phyloP scores from a whole-genome alignment of 2,888 invertebrate species.

The Ichneumoninae sp. region DNA sequence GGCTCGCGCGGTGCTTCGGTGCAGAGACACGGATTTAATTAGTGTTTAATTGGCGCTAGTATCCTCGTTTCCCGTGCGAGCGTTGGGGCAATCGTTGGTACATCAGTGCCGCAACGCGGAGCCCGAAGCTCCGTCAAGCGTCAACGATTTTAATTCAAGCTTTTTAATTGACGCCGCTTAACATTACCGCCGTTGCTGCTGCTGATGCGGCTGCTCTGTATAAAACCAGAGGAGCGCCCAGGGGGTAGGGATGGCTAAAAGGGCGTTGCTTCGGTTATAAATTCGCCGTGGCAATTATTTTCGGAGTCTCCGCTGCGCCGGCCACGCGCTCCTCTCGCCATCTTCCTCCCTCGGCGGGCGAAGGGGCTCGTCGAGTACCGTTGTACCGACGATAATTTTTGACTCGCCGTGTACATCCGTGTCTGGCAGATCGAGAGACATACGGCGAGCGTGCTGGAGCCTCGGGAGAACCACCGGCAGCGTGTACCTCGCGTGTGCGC shows the following conservation, averaged over 20 bases:
- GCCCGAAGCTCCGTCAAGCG: conserved; percentile 47
- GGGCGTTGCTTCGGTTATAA: conserved; percentile 73
- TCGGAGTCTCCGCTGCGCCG: conserved; percentile 67
- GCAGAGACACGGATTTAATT: conserved; percentile 76
- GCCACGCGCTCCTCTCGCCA: conserved; percentile 49
- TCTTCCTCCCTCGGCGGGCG: neutral
- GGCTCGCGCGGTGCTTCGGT: conserved; percentile 6
- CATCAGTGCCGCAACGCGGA: conserved; percentile 31
- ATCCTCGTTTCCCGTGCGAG: conserved; percentile 63
- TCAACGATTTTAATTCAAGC: conserved; percentile 75
- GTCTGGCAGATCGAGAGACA: conserved; percentile 74
- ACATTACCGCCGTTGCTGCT: conserved; percentile 26
- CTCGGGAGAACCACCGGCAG: conserved; percentile 10
- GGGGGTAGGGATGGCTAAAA: conserved; percentile 17
- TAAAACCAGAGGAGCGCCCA: conserved; percentile 21
- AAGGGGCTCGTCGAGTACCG: conserved; percentile 29
- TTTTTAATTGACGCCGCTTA: conserved; percentile 63
- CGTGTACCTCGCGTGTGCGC: conserved; percentile 38
- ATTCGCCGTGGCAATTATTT: conserved; percentile 78
- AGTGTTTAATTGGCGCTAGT: conserved; percentile 71
- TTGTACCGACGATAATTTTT: conserved; percentile 75
- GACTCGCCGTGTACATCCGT: conserved; percentile 73
- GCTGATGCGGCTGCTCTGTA: neutral
- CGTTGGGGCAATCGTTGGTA: conserved; percentile 53
- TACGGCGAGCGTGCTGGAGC: conserved; percentile 77